Evolutionary conservation across 2,797 vertebrate species (phyloP).

Genomic region (Sorex maritimensis): DNA sequence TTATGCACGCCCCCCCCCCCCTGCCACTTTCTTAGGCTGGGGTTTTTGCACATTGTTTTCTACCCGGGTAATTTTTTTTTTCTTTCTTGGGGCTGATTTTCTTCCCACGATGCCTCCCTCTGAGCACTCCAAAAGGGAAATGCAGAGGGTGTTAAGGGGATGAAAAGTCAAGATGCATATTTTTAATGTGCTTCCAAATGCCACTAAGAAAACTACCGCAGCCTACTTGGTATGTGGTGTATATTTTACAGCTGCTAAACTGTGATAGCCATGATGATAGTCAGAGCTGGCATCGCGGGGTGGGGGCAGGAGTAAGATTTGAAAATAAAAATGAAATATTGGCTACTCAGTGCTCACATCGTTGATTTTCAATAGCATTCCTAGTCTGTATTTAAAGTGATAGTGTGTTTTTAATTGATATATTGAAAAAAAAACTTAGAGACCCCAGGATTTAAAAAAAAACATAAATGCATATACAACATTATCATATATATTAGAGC

Average conservation of each 20-base stretch:
- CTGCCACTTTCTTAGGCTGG: too few species aligned
- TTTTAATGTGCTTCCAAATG: constrained; percentile 83
- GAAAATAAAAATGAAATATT: constrained; percentile 61
- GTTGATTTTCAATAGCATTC: constrained; percentile 67
- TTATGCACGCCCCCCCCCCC: too few species aligned
- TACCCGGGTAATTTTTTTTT: constrained; percentile 60
- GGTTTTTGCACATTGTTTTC: constrained; percentile 57
- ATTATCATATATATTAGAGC: constrained; percentile 80
- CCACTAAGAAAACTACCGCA: constrained; percentile 61
- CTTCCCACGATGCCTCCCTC: constrained; percentile 76
- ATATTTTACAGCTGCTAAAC: constrained; percentile 78
- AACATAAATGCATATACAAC: constrained; percentile 48
- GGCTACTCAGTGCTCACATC: constrained; percentile 53
- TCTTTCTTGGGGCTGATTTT: constrained; percentile 62
- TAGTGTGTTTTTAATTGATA: constrained; percentile 57
- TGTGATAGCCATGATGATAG: constrained; percentile 63
- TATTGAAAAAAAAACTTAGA: constrained; percentile 72
- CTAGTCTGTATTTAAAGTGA: constrained; percentile 62
- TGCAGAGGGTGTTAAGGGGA: constrained; percentile 80
- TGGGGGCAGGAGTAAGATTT: constrained; percentile 53
- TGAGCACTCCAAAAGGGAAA: constrained; percentile 76
- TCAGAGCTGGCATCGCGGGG: neutral
- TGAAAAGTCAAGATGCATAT: constrained; percentile 79
- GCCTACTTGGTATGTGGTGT: constrained; percentile 75
- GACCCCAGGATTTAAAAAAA: neutral